phyloP scores from a whole-genome alignment of 2,113 vertebrate species.

The Leptodactylus fuscus region DNA sequence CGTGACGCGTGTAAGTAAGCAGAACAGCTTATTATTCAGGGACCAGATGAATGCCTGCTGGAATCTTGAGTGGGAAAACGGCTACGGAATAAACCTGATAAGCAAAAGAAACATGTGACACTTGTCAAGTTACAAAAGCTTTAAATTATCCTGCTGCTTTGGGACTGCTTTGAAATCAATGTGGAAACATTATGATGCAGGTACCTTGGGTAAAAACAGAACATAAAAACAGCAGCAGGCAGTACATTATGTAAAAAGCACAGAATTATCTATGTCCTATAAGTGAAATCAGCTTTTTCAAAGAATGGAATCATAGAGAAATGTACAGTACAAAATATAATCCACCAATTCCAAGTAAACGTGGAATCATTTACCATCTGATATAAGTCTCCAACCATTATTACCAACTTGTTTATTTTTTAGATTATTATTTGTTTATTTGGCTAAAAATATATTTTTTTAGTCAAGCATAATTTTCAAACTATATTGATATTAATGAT shows the following conservation, averaged over 20 bases:
- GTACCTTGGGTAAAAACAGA: conserved; percentile 14
- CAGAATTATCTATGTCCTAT: not conserved
- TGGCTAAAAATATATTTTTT: too few species aligned
- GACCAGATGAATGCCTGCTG: conserved; percentile 46
- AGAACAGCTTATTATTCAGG: conserved; percentile 49
- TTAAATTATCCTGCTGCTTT: conserved; percentile 35
- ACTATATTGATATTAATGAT: too few species aligned
- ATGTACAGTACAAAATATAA: not conserved
- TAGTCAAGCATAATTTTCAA: too few species aligned
- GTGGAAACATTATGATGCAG: conserved; percentile 28
- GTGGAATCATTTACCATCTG: not conserved
- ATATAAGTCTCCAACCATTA: too few species aligned
- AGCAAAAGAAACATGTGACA: conserved; percentile 35
- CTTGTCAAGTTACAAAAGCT: conserved; percentile 47
- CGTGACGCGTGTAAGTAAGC: conserved; percentile 39
- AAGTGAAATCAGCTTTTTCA: not conserved
- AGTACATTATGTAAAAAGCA: conserved; percentile 18
- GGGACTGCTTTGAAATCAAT: conserved; percentile 7
- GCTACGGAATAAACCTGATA: conserved; percentile 36
- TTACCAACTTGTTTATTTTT: too few species aligned
- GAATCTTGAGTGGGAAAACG: conserved; percentile 40
- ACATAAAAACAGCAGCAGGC: conserved; percentile 33
- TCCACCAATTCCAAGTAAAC: not conserved
- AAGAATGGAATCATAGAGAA: conserved; percentile 12
- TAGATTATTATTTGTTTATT: too few species aligned